Conservation (phyloP, 2,797 vertebrate genomes). For the Fratercula arctica region DNA sequence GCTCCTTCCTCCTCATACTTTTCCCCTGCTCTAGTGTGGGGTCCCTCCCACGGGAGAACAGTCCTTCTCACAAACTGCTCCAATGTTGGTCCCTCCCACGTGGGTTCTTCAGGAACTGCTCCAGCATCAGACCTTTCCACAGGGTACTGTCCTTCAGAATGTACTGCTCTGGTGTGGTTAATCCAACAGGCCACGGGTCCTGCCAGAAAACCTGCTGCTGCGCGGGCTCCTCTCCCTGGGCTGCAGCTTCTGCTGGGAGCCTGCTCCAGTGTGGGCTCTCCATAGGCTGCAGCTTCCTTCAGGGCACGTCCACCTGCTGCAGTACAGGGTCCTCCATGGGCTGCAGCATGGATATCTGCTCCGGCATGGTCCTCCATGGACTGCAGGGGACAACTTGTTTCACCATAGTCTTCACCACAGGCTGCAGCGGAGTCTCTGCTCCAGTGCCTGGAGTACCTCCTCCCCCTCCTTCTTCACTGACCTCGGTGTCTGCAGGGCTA, state of each 20-base stretch:
- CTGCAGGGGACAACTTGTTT: background rate
- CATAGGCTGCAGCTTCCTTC: background rate
- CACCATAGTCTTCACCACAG: accelerated
- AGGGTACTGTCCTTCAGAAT: background rate
- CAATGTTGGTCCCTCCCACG: background rate
- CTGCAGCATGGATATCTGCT: background rate
- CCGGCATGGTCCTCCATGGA: accelerated
- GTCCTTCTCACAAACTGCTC: background rate
- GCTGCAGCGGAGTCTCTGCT: background rate
- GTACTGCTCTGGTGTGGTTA: background rate
- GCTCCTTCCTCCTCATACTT: background rate
- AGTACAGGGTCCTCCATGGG: accelerated
- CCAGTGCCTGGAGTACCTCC: accelerated
- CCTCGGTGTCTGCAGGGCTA: background rate
- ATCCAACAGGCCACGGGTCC: background rate
- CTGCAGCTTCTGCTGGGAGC: background rate
- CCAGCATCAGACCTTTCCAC: background rate
- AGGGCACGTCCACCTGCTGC: background rate
- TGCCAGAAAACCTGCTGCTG: background rate
- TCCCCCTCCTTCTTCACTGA: background rate
- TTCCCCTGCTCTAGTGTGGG: background rate
- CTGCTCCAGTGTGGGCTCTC: background rate
- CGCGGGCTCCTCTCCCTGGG: background rate
- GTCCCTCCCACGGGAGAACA: background rate
- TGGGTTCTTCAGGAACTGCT: background rate